Percentiles rank a stretch among this genome's conserved stretches.
Evolutionary conservation across 2,888 invertebrate genomes (phyloP).

Genomic region (Fissipunctia ypsillon): DNA sequence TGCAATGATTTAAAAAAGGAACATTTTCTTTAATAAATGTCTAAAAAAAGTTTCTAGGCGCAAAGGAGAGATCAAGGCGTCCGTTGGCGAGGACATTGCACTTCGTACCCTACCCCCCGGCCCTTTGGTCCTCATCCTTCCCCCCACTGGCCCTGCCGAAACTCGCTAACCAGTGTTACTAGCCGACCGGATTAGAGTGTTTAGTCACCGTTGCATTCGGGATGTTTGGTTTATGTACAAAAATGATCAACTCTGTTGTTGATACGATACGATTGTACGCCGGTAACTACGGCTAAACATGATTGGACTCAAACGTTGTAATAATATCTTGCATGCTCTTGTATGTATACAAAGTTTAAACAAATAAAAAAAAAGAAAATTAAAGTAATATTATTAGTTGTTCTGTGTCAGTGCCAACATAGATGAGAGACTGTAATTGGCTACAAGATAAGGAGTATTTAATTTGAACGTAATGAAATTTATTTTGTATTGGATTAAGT

Average conservation of each 20-base stretch:
- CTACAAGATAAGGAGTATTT: conserved; percentile 1
- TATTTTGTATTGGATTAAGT: neutral
- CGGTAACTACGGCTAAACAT: no score
- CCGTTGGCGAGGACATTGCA: conserved; percentile 90
- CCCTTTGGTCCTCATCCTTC: conserved; percentile 84
- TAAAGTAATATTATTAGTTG: conserved; percentile 26
- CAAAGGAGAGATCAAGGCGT: conserved; percentile 81
- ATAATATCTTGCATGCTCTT: no score
- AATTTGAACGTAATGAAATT: neutral
- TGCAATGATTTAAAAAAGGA: conserved; percentile 61
- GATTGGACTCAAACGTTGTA: no score
- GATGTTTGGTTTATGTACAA: conserved; percentile 73
- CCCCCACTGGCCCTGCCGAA: conserved; percentile 84
- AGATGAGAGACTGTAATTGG: conserved; percentile 18
- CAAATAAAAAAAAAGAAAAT: no score
- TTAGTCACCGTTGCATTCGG: conserved; percentile 80
- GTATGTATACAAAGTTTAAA: no score
- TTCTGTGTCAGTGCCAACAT: conserved; percentile 11
- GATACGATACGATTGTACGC: no score
- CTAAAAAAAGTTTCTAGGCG: conserved; percentile 78
- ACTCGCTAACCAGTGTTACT: conserved; percentile 85
- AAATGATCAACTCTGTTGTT: conserved; percentile 44
- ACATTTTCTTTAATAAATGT: conserved; percentile 75
- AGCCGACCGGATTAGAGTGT: conserved; percentile 87
- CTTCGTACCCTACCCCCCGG: conserved; percentile 78